These are phyloP conservation scores for Pygoscelis antarcticus DNA, from an alignment of 2,113 vertebrate genomes.

Conservation along the genomic window DNA sequence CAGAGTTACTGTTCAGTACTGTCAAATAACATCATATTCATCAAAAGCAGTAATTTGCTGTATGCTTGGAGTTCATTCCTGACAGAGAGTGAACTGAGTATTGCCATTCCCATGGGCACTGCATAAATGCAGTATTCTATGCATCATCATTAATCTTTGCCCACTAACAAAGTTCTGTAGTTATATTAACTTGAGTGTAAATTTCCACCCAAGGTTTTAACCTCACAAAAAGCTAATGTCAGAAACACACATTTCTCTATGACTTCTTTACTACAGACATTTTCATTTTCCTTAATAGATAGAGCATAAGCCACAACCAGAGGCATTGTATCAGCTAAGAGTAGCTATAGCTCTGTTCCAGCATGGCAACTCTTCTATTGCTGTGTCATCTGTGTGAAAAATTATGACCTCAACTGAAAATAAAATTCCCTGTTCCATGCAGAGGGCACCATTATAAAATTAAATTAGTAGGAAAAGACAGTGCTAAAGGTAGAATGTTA, in stretches of 20 bases:
- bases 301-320: neutral
- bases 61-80: neutral
- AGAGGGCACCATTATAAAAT: neutral
- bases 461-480: neutral
- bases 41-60: neutral
- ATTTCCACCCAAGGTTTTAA: neutral
- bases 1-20: neutral
- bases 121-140: neutral
- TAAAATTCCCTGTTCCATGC: neutral
- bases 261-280: neutral
- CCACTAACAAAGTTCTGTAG: neutral
- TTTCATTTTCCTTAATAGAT: neutral
- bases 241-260: neutral
- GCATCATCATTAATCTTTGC: neutral
- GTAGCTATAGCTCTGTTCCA: neutral
- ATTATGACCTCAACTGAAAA: neutral
- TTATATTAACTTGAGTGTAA: neutral
- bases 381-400: neutral
- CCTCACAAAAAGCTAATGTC: neutral
- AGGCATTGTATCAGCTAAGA: neutral
- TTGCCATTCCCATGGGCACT: neutral
- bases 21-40: neutral
- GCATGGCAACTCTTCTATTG: neutral
- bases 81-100: neutral
- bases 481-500: neutral